phyloP scores from a whole-genome alignment of 2,113 vertebrate species.

The Rhynchopsitta pachyrhyncha region DNA sequence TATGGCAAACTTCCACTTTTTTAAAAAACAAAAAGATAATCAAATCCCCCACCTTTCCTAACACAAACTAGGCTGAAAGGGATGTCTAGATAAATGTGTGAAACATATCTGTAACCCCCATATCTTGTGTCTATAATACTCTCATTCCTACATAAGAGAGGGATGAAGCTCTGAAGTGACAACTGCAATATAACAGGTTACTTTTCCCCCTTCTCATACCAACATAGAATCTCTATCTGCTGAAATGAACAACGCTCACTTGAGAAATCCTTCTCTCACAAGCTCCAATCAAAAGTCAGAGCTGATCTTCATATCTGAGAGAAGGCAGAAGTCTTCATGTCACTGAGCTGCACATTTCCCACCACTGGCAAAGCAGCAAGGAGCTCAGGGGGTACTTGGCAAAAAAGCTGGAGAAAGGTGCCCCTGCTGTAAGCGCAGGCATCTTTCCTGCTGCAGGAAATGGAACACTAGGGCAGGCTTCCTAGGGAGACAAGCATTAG shows the following conservation, averaged over 20 bases:
- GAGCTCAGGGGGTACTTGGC: not conserved
- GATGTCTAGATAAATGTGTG: not conserved
- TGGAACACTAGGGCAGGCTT: conserved; percentile 19
- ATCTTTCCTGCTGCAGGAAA: not conserved
- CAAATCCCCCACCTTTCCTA: not conserved
- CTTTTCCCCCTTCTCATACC: not conserved
- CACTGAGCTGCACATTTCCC: not conserved
- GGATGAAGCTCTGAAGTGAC: not conserved
- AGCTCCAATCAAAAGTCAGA: not conserved
- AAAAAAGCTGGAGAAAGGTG: not conserved
- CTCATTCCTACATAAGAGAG: not conserved
- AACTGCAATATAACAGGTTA: not conserved
- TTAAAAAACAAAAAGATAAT: not conserved
- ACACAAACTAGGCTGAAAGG: not conserved
- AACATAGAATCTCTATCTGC: not conserved
- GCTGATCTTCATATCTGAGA: not conserved
- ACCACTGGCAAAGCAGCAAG: not conserved
- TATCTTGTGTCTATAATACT: not conserved
- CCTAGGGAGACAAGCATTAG: not conserved
- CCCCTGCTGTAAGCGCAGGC: not conserved
- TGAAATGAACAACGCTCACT: not conserved
- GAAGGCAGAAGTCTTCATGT: not conserved
- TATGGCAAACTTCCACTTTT: not conserved
- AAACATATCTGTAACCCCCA: not conserved
- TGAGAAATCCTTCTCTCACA: not conserved